Conservation (phyloP, 2,797 vertebrate genomes). For the Silurus lanzhouensis region DNA sequence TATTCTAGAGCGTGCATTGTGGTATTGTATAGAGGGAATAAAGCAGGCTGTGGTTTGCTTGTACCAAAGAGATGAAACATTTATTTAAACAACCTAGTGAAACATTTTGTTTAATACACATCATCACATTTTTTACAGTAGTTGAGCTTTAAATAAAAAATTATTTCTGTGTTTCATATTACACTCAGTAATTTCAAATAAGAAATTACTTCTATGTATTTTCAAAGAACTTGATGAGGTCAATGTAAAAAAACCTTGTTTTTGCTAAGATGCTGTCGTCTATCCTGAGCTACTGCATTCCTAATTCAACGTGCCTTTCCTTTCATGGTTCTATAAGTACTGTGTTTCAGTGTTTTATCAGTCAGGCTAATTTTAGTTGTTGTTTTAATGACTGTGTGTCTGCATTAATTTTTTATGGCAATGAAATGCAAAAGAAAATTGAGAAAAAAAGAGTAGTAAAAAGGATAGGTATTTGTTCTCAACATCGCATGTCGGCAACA, state of each 20-base stretch:
- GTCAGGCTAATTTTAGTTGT: neutral
- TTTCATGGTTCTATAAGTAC: neutral
- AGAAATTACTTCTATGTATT: neutral
- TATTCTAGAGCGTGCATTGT: neutral
- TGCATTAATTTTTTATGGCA: too few species aligned
- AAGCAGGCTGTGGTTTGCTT: neutral
- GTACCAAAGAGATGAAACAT: neutral
- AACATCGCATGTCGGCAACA: too few species aligned
- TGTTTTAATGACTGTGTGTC: neutral
- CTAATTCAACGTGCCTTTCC: neutral
- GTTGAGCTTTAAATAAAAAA: neutral
- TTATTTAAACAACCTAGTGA: neutral
- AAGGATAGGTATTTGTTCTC: too few species aligned
- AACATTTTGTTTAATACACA: neutral
- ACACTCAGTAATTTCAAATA: neutral
- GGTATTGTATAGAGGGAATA: neutral
- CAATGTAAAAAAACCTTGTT: conserved; percentile 19
- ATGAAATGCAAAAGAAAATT: too few species aligned
- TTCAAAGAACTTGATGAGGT: neutral
- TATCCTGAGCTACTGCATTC: conserved; percentile 38
- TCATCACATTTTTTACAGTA: neutral
- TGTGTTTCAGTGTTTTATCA: neutral
- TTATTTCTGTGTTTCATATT: neutral
- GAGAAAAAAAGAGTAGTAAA: too few species aligned
- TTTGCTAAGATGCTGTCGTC: conserved; percentile 23